Conservation (phyloP, 1,140 invertebrate genomes). For the Saccostrea cuccullata region DNA sequence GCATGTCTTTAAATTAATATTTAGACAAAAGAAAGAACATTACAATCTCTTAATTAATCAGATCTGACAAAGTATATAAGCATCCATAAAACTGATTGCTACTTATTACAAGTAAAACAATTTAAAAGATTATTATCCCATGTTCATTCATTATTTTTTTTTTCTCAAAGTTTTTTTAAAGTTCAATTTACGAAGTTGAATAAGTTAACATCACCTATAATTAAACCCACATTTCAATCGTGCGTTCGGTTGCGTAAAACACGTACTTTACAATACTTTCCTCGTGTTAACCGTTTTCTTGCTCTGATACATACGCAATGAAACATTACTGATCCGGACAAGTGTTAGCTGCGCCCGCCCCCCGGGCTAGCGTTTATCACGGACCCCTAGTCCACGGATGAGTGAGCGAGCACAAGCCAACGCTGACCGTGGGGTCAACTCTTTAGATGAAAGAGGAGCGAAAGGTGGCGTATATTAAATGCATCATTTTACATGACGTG, state of each 20-base stretch:
- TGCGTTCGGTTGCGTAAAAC: background rate
- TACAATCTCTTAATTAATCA: background rate
- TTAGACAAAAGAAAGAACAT: background rate
- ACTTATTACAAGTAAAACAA: background rate
- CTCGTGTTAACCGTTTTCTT: background rate
- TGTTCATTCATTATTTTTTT: background rate
- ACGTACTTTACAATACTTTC: background rate
- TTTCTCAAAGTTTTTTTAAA: background rate
- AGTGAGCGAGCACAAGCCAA: background rate
- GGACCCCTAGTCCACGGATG: slow-evolving; percentile 3
- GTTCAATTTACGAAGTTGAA: background rate
- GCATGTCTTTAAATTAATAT: background rate
- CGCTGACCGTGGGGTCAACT: background rate
- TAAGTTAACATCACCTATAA: background rate
- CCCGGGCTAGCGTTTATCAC: slow-evolving; percentile 26
- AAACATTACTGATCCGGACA: slow-evolving; percentile 18
- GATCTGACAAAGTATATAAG: background rate
- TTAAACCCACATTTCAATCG: background rate
- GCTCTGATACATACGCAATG: background rate
- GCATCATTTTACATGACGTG: slow-evolving; percentile 35
- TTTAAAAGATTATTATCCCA: background rate
- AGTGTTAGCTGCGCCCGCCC: slow-evolving; percentile 9
- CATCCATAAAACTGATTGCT: background rate
- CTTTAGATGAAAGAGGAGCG: background rate
- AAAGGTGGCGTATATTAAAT: slow-evolving; percentile 18